These are phyloP conservation scores for Ceratitis capitata DNA, from an alignment of 1,140 invertebrate genomes.

Conservation along the genomic window DNA sequence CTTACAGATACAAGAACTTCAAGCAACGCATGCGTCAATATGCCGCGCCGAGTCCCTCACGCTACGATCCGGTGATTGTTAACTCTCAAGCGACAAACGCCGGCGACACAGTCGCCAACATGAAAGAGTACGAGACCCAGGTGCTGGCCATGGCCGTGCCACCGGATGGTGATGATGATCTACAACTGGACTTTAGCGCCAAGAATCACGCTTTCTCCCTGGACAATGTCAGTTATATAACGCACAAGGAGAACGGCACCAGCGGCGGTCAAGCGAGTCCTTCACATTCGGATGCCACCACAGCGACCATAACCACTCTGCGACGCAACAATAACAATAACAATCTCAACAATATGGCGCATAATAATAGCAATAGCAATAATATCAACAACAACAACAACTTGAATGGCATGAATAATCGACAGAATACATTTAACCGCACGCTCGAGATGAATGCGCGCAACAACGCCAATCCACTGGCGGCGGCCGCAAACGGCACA, in stretches of 20 bases:
- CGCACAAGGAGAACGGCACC: constrained; percentile 73
- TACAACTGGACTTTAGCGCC: constrained; percentile 86
- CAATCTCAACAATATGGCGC: constrained; percentile 59
- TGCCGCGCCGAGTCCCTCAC: constrained; percentile 70
- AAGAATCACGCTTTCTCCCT: constrained; percentile 88
- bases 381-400: constrained; percentile 68
- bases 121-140: constrained; percentile 88
- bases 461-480: constrained; percentile 62
- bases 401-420: constrained; percentile 63
- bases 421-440: constrained; percentile 65
- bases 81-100: constrained; percentile 67
- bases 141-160: constrained; percentile 90
- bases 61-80: constrained; percentile 84
- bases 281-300: constrained; percentile 82
- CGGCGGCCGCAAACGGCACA: constrained; percentile 48
- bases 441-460: constrained; percentile 63
- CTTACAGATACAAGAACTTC: constrained; percentile 78
- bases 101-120: constrained; percentile 62
- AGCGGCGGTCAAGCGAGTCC: constrained; percentile 75
- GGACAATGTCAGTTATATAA: constrained; percentile 86
- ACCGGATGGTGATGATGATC: constrained; percentile 80
- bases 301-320: constrained; percentile 74
- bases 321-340: constrained; percentile 67
- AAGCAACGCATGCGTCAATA: constrained; percentile 81
- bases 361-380: constrained; percentile 67